These are phyloP conservation scores for Nomada flava DNA, from an alignment of 2,888 invertebrate species.

Conservation along the genomic window DNA sequence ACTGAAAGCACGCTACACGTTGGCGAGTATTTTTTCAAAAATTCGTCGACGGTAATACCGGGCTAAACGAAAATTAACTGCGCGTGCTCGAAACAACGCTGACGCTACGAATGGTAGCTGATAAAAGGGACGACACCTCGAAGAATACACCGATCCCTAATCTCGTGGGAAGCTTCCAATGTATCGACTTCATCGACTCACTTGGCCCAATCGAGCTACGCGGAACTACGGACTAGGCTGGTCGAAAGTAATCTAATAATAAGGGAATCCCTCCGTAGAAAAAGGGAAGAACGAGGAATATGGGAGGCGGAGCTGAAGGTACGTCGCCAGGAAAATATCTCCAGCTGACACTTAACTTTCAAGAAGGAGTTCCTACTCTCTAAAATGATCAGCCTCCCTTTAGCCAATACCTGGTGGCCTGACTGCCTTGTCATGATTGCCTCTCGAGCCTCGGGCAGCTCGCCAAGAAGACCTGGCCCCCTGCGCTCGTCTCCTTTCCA, in stretches of 20 bases:
- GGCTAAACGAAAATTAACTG: not conserved
- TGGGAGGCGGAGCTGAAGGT: not conserved
- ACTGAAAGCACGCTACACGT: not conserved
- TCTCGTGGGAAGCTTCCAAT: not conserved
- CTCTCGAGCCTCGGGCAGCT: slow-evolving; percentile 38
- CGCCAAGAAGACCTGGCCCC: slow-evolving; percentile 31
- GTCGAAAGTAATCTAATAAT: slow-evolving; percentile 28
- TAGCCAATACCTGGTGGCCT: slow-evolving; percentile 52
- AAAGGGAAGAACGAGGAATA: too few relatives aligned
- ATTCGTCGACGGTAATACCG: not conserved
- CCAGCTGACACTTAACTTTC: slow-evolving; percentile 53
- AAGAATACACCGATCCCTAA: slow-evolving; percentile 5
- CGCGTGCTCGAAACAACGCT: too few relatives aligned
- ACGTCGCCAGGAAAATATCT: slow-evolving; percentile 30
- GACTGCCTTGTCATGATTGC: slow-evolving; percentile 51
- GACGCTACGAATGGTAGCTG: not conserved
- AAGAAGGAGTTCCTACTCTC: slow-evolving; percentile 33
- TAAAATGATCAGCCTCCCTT: slow-evolving; percentile 49
- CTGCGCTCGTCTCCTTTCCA: slow-evolving; percentile 30
- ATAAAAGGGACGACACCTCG: not conserved
- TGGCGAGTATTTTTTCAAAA: not conserved
- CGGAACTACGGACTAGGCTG: not conserved
- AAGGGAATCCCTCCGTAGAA: slow-evolving; percentile 10
- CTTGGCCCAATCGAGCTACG: not conserved
- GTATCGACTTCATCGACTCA: slow-evolving; percentile 12